Conservation (phyloP, 2,113 vertebrate species). For the Ceratotherium simum region DNA sequence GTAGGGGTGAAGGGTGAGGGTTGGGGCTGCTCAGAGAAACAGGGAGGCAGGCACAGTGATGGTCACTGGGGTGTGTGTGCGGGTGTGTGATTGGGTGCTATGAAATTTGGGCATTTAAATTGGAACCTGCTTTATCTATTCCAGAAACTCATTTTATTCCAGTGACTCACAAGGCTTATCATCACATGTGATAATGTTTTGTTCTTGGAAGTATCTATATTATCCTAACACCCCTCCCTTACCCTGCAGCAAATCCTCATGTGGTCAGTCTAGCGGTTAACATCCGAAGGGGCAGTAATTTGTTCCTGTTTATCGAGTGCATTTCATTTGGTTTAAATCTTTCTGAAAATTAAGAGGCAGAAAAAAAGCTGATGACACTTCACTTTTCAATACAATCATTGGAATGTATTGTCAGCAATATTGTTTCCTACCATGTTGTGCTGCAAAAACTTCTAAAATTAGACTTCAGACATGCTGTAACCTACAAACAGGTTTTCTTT, state of each 20-base stretch:
- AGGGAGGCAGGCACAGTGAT: background rate
- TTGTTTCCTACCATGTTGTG: background rate
- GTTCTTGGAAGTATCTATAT: background rate
- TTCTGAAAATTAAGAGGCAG: slow-evolving; percentile 14
- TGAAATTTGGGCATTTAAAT: background rate
- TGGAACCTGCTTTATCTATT: background rate
- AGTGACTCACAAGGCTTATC: background rate
- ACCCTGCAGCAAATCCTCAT: background rate
- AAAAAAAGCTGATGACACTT: background rate
- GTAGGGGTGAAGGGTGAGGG: background rate
- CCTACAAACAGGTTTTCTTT: background rate
- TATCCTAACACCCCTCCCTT: background rate
- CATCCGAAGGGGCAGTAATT: background rate
- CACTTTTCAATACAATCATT: background rate
- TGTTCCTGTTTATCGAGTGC: background rate
- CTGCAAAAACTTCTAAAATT: slow-evolving; percentile 19
- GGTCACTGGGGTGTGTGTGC: background rate
- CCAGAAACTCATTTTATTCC: slow-evolving; percentile 38
- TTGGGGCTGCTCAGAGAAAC: background rate
- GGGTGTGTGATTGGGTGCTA: background rate
- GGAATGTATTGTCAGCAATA: background rate
- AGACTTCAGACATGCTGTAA: background rate
- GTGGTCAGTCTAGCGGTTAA: background rate
- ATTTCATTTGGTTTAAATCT: background rate
- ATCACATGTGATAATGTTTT: background rate